These are phyloP conservation scores for Sarcophaga carnaria DNA, from an alignment of 2,888 invertebrate genomes.

Conservation along the genomic window DNA sequence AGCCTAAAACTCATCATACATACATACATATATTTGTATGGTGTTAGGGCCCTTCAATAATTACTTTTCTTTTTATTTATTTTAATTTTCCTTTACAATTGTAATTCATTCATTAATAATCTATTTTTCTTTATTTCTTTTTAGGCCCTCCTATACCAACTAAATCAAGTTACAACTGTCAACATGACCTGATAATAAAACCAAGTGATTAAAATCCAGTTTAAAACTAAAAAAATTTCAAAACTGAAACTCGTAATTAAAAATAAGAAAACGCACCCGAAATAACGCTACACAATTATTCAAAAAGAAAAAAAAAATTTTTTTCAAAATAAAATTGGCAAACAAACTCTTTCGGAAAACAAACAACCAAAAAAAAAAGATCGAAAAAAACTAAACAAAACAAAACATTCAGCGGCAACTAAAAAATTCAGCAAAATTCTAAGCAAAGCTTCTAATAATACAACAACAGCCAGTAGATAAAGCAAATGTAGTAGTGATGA, in stretches of 20 bases:
- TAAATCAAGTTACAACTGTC: constrained; percentile 24
- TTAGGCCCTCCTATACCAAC: constrained; percentile 35
- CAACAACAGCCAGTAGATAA: constrained; percentile 2
- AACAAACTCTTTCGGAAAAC: constrained; percentile 37
- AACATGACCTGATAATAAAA: constrained; percentile 57
- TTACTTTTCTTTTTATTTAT: background rate
- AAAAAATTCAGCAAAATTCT: constrained; percentile 25
- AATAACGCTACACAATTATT: constrained; percentile 67
- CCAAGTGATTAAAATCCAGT: constrained; percentile 2
- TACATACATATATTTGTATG: no score
- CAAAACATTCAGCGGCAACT: constrained; percentile 34
- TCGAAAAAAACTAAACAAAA: constrained; percentile 27
- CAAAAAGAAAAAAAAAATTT: constrained; percentile 15
- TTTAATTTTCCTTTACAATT: no score
- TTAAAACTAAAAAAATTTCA: background rate
- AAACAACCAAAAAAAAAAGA: constrained; percentile 31
- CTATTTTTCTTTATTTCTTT: constrained; percentile 22
- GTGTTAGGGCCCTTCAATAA: no score
- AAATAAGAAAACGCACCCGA: constrained; percentile 60
- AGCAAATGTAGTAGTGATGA: constrained; percentile 63
- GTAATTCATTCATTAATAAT: no score
- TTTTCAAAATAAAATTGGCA: constrained; percentile 55
- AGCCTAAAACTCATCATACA: no score
- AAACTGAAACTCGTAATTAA: constrained; percentile 12
- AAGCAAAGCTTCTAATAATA: constrained; percentile 51